Percentiles rank a stretch among this genome's conserved stretches.
Conservation (phyloP, 2,113 vertebrate genomes). For the Pampusana beccarii region DNA sequence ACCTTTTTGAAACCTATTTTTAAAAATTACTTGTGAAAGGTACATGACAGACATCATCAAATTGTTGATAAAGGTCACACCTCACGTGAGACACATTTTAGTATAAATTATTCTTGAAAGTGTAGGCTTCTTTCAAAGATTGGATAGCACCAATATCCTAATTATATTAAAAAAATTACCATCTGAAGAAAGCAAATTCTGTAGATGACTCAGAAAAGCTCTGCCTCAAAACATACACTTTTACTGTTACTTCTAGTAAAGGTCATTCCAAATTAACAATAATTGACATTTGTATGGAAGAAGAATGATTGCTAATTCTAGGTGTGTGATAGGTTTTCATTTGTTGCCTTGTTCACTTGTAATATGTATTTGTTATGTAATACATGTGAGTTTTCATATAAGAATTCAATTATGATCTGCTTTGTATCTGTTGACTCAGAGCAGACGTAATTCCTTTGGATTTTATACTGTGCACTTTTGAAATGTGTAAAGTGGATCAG, state of each 20-base stretch:
- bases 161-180: slow-evolving; percentile 19
- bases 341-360: neutral
- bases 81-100: neutral
- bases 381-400: neutral
- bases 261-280: neutral
- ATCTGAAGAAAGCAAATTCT: slow-evolving; percentile 15
- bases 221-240: slow-evolving; percentile 27
- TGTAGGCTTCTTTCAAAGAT: neutral
- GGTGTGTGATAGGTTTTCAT: neutral
- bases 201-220: slow-evolving; percentile 29
- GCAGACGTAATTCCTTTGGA: neutral
- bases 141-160: neutral
- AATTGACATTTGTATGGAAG: neutral
- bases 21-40: neutral
- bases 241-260: neutral
- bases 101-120: neutral
- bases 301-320: neutral
- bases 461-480: neutral
- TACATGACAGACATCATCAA: neutral
- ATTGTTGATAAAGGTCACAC: neutral
- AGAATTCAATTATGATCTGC: neutral
- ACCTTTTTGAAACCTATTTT: neutral
- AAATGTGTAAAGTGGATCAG: neutral
- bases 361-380: neutral
- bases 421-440: neutral